phyloP scores from a whole-genome alignment of 2,797 vertebrate species.

The Lophura swinhoii region DNA sequence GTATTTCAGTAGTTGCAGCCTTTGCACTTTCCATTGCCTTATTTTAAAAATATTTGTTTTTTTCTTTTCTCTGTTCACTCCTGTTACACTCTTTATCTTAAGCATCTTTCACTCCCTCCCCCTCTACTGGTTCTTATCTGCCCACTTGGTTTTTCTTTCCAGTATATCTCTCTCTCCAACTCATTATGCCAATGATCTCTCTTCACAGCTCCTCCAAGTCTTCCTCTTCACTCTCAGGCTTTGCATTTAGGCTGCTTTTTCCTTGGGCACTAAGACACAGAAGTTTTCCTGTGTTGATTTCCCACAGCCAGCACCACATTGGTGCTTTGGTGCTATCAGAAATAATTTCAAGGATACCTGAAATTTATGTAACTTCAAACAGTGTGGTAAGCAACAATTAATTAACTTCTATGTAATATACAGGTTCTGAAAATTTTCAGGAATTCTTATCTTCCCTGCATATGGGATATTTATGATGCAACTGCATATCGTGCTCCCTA shows the following conservation, averaged over 20 bases:
- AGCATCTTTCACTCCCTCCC: constrained; percentile 20
- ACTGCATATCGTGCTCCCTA: neutral
- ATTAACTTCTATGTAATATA: neutral
- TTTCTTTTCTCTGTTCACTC: neutral
- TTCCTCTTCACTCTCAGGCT: constrained; percentile 3
- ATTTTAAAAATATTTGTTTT: constrained; percentile 19
- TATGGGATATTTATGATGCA: neutral
- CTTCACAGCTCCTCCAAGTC: neutral
- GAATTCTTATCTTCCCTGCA: neutral
- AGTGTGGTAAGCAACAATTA: neutral
- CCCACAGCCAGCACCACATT: neutral
- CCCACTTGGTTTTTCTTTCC: constrained; percentile 50
- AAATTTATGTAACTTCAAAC: neutral
- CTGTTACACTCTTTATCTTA: neutral
- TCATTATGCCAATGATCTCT: neutral
- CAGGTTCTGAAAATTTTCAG: neutral
- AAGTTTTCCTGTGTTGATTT: neutral
- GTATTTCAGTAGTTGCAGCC: neutral
- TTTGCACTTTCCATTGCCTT: neutral
- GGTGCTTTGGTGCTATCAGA: neutral
- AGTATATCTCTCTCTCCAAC: constrained; percentile 39
- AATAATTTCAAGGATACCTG: neutral
- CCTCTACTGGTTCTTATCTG: constrained; percentile 33
- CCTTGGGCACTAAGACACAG: neutral
- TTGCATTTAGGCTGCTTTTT: neutral